Percentiles rank a stretch among this genome's conserved stretches.
Evolutionary conservation across 2,113 vertebrate species (phyloP).

Genomic region (Microtus oregoni): DNA sequence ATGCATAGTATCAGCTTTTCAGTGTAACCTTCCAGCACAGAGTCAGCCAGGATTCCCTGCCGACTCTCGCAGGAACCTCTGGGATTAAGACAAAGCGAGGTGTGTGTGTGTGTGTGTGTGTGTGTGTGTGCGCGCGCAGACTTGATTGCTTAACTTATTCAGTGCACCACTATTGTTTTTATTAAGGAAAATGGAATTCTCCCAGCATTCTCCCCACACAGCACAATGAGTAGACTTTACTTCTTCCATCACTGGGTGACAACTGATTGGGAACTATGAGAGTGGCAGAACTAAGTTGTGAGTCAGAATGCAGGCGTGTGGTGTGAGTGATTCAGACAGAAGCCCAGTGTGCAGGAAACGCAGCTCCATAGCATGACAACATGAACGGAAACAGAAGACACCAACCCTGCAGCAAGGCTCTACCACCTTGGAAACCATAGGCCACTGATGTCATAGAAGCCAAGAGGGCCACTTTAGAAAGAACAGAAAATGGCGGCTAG

Average conservation of each 20-base stretch:
- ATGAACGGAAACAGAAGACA: background rate
- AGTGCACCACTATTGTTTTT: background rate
- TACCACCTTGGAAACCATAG: background rate
- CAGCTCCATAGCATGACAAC: background rate
- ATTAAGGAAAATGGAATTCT: background rate
- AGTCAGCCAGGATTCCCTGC: background rate
- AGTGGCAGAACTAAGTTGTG: background rate
- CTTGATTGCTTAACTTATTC: background rate
- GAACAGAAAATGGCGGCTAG: background rate
- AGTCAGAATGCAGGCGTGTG: background rate
- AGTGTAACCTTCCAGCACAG: background rate
- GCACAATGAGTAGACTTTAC: background rate
- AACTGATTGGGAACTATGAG: background rate
- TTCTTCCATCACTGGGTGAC: background rate
- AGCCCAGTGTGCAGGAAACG: background rate
- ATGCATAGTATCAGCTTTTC: background rate
- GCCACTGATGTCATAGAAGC: background rate
- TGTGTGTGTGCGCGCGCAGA: background rate
- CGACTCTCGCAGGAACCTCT: background rate
- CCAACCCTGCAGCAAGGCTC: background rate
- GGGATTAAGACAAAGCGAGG: background rate
- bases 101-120: too few species aligned
- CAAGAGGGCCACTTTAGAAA: background rate
- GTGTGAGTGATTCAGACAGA: background rate
- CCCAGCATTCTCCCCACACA: background rate